phyloP scores from a whole-genome alignment of 2,113 vertebrate species.

The Diadophis punctatus region DNA sequence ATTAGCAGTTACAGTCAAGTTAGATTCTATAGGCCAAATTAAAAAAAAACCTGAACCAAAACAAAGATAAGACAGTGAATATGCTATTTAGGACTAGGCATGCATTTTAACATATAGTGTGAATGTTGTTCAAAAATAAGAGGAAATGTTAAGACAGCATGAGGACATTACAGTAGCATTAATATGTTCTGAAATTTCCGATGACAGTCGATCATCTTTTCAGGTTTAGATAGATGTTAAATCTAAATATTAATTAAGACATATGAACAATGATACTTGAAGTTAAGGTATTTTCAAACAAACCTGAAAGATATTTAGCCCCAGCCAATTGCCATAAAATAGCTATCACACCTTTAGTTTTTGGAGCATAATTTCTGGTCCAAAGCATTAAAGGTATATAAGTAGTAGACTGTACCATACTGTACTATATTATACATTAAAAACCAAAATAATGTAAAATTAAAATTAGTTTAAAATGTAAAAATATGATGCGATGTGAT shows the following conservation, averaged over 20 bases:
- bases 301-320: background rate
- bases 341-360: background rate
- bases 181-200: background rate
- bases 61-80: background rate
- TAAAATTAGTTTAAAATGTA: too few species aligned
- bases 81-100: background rate
- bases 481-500: too few species aligned
- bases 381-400: background rate
- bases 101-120: background rate
- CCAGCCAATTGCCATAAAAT: background rate
- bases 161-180: background rate
- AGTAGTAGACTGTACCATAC: background rate
- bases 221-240: background rate
- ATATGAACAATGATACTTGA: background rate
- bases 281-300: background rate
- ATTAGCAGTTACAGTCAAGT: background rate
- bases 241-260: background rate
- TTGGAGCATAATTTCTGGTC: background rate
- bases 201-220: background rate
- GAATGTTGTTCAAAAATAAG: background rate
- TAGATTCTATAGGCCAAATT: background rate
- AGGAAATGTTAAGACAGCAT: background rate
- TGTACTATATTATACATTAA: background rate
- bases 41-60: background rate
- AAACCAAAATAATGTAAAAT: background rate